These are phyloP conservation scores for Pedionomus torquatus DNA, from an alignment of 2,113 vertebrate genomes.

Conservation along the genomic window DNA sequence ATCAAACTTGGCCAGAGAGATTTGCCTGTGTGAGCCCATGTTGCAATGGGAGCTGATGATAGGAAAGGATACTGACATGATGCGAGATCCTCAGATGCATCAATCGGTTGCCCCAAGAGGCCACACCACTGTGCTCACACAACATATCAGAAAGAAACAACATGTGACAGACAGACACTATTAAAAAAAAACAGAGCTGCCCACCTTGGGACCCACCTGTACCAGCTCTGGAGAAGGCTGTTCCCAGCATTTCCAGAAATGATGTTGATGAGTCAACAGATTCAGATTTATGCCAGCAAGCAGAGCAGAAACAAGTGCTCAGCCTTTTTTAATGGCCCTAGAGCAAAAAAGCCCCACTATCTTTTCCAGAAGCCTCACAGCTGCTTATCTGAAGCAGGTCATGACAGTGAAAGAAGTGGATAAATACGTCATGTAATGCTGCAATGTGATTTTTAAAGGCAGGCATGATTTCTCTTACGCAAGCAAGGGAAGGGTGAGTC, in stretches of 20 bases:
- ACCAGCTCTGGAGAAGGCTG: not conserved
- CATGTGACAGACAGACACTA: not conserved
- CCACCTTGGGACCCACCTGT: not conserved
- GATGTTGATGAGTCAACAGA: not conserved
- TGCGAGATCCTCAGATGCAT: not conserved
- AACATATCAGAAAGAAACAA: not conserved
- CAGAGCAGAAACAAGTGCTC: not conserved
- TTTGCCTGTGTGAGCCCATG: not conserved
- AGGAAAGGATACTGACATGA: not conserved
- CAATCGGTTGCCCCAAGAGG: not conserved
- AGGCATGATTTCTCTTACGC: slow-evolving; percentile 30
- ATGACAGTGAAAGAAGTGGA: not conserved
- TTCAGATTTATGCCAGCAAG: not conserved
- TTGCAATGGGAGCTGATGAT: not conserved
- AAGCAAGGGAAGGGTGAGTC: slow-evolving; percentile 48
- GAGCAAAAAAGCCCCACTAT: not conserved
- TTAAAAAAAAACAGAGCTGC: not conserved
- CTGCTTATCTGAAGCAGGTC: slow-evolving; percentile 8
- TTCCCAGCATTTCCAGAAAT: not conserved
- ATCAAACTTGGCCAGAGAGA: not conserved
- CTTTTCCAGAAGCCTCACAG: slow-evolving; percentile 8
- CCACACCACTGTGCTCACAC: not conserved
- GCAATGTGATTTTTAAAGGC: slow-evolving; percentile 14
- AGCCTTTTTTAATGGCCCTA: not conserved
- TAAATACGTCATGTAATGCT: slow-evolving; percentile 24